These are phyloP conservation scores for Kryphioiulus occultus DNA, from an alignment of 2,888 invertebrate genomes.

Conservation along the genomic window DNA sequence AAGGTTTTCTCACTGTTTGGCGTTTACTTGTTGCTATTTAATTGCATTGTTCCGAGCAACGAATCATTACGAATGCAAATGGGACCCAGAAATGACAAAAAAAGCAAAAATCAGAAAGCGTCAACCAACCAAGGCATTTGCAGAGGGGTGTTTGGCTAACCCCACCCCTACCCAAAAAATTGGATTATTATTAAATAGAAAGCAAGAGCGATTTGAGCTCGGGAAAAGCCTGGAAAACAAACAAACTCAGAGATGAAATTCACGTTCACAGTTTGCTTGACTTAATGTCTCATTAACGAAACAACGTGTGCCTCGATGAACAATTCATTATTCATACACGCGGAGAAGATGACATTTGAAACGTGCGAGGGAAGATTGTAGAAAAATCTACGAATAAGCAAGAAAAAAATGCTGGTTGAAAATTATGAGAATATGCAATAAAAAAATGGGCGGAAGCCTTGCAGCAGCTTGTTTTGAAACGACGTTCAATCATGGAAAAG, in stretches of 20 bases:
- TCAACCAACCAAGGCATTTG: neutral
- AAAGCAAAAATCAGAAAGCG: neutral
- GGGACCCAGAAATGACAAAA: conserved; percentile 6
- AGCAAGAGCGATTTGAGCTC: conserved; percentile 1
- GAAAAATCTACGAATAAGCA: neutral
- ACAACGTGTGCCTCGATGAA: conserved; percentile 15
- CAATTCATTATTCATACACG: conserved; percentile 19
- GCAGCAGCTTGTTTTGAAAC: neutral
- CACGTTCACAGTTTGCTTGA: conserved; percentile 4
- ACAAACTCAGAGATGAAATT: conserved; percentile 18
- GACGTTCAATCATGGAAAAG: conserved; percentile 17
- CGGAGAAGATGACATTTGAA: conserved; percentile 2
- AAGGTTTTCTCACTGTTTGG: neutral
- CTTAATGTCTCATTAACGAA: conserved; percentile 18
- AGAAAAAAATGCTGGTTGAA: neutral
- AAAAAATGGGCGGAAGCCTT: neutral
- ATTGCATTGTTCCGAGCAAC: conserved; percentile 4
- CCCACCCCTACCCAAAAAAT: neutral
- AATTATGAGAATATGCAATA: neutral
- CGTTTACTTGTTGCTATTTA: conserved; percentile 1
- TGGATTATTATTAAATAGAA: conserved; percentile 21
- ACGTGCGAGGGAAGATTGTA: conserved; percentile 15
- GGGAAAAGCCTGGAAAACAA: conserved; percentile 6
- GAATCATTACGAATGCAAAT: conserved; percentile 19
- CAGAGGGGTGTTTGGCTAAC: neutral